Base-by-base conservation (phyloP, 2,888 invertebrate species). In the Catocala sponsa region DNA sequence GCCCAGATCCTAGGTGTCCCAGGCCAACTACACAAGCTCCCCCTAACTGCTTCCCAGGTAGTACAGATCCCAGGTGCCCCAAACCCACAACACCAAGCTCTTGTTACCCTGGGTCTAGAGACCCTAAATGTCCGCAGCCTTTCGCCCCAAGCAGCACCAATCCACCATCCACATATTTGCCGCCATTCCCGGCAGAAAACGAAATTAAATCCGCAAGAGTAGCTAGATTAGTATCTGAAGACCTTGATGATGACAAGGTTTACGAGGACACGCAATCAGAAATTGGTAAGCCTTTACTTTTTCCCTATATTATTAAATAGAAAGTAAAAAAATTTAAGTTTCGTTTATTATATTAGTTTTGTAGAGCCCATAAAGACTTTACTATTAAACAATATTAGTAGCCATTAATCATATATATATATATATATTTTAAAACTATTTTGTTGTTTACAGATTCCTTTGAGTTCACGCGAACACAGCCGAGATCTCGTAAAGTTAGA, bases 131-230 rank as follows among this genome's bases (percentile, higher is more conserved):
- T 76, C 92, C 88, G 47, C 88, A 94, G 72, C 91, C 91, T 42
- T 88, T 95, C 81, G 87, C 92, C 64, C 87, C 91, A 33, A 89
- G 89, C 65, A 89, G 92, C 74, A 87, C 91, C 35, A 89, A 91
- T 68, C 88, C 95, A 68, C 90, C 94, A 63, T 86, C 91, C 0
- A 92, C 93, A 9, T 95, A 95, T 68, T 82, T 95, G 41, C 94
- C 95, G 6, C 95, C 95, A 10, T 91, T 92, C 74, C 90, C 92
- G 0, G 81, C 82, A 57, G 91, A 89, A 68, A 93, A 94, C 74
- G 92, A 93, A 84, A 76, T 92, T 0, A 86, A 86, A 62, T 80
- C 90, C 5, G 67, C 76, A 12, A 84, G 89, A 65, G 67, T 76
- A 11, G 84, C 87, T 56, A 87, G 86, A 80, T 73, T 88, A 55